Base-by-base conservation (phyloP, 2,113 vertebrate genomes). In the Aix galericulata region DNA sequence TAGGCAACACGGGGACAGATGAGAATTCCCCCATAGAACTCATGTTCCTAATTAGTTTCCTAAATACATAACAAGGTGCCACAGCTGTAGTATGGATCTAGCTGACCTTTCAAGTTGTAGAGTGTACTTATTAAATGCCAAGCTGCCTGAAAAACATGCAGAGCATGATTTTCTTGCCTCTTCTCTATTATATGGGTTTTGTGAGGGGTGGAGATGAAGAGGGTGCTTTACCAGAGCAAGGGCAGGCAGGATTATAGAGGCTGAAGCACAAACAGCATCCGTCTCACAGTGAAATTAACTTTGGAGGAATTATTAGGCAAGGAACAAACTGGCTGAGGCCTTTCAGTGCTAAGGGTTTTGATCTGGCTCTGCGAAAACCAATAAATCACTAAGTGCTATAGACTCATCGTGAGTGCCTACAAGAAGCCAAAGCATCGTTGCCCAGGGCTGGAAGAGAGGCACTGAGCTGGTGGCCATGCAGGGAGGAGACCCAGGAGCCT, bases 81-180 rank as follows among this genome's bases (percentile, higher is more conserved):
- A 36, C 77, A 73, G 64, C 74, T 86, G 83, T 62, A 71, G 52
- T 53, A 40, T 31, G 64, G 48, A 56, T 71, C 48, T 59, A 50
- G 40, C 50, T 88, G 91, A 89, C 78, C 86, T 94, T 91, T 86
- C 29, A 55, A 78, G 56, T 71, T 88, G 58, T 50, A 88, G 52
- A 79, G 68, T 40, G 27, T 17, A 52, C 59, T 89, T 93, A 81
- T 32, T 73, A 93, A 93, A 85, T 83, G 66, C 52, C 68, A 87
- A 56, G 36, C 50, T 68, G 50, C 53, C 56, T 18, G 32, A 60
- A 63, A 80, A 86, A 4, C 58, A 87, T 0, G 6, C 26, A 17
- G 50, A 87, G 58, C 29, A 44, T 67, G 56, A 50, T 75, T 89
- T 85, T 86, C 64, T 77, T 1, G 1, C 7, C 23, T 84, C 20